Conservation (phyloP, 1,140 invertebrate genomes). For the Drosophila lini region DNA sequence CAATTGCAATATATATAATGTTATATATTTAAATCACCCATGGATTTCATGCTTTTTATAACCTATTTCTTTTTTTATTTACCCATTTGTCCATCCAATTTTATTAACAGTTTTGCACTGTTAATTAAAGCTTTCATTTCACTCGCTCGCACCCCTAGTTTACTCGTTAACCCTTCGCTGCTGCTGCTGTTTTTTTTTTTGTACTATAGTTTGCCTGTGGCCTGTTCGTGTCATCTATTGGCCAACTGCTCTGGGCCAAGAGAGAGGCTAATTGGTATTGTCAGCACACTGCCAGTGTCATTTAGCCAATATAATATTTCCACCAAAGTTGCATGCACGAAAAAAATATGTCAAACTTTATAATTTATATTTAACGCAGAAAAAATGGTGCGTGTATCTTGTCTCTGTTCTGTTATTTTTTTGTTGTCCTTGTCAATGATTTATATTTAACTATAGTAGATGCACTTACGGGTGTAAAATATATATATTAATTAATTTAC, state of each 20-base stretch:
- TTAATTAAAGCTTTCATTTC: constrained; percentile 34
- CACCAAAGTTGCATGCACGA: not conserved
- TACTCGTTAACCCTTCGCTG: constrained; percentile 5
- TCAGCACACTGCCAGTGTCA: constrained; percentile 64
- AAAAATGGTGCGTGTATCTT: constrained; percentile 26
- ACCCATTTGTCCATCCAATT: constrained; percentile 10
- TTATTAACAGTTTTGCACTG: constrained; percentile 23
- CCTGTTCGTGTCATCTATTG: constrained; percentile 45
- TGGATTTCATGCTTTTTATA: not conserved
- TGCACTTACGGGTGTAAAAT: constrained; percentile 59
- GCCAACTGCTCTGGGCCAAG: constrained; percentile 33
- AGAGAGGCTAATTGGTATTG: constrained; percentile 71
- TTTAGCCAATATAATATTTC: constrained; percentile 56
- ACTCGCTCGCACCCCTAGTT: constrained; percentile 6
- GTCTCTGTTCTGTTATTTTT: constrained; percentile 5
- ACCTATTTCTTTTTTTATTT: not conserved
- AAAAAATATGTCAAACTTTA: constrained; percentile 31
- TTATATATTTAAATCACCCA: constrained; percentile 1
- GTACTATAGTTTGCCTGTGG: constrained; percentile 13
- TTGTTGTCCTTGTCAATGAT: constrained; percentile 55
- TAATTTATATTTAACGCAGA: constrained; percentile 37
- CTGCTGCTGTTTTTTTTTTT: not conserved
- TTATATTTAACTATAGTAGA: constrained; percentile 48
- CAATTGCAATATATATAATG: not conserved
- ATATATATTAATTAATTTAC: constrained; percentile 79